Evolutionary conservation across 92 coral and sea anemone species (phyloP).

Genomic region (Galaxea fascicularis): DNA sequence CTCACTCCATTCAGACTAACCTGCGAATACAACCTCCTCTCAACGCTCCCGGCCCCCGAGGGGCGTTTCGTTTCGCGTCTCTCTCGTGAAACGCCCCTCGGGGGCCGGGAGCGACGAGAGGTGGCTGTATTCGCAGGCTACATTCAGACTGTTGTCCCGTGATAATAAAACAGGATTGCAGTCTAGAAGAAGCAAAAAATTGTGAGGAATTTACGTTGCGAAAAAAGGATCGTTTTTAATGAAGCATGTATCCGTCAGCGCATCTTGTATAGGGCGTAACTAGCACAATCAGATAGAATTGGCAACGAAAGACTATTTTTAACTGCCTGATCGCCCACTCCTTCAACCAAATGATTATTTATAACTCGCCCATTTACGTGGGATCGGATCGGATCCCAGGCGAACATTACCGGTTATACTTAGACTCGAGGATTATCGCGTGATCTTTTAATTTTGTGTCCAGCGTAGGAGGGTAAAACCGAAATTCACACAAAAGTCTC

Average conservation of each 20-base stretch:
- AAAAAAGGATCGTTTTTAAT: not conserved
- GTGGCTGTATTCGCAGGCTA: too few relatives aligned
- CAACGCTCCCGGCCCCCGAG: too few relatives aligned
- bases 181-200: not conserved
- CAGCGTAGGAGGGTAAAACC: conserved; percentile 17
- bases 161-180: too few relatives aligned
- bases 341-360: not conserved
- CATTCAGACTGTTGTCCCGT: too few relatives aligned
- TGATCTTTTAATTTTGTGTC: not conserved
- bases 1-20: too few relatives aligned
- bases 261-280: not conserved
- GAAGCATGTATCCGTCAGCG: too few relatives aligned
- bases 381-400: too few relatives aligned
- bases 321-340: not conserved
- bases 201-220: conserved; percentile 10
- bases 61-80: too few relatives aligned
- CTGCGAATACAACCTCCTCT: too few relatives aligned
- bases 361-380: not conserved
- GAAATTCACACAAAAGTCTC: conserved; percentile 5
- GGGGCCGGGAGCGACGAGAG: too few relatives aligned
- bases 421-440: not conserved
- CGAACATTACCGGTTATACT: not conserved
- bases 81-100: too few relatives aligned
- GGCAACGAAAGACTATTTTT: not conserved
- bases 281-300: conserved; percentile 4